Percentiles rank a stretch among this genome's conserved stretches.
phyloP scores from a whole-genome alignment of 2,888 invertebrate genomes.

The Halocaridina rubra region DNA sequence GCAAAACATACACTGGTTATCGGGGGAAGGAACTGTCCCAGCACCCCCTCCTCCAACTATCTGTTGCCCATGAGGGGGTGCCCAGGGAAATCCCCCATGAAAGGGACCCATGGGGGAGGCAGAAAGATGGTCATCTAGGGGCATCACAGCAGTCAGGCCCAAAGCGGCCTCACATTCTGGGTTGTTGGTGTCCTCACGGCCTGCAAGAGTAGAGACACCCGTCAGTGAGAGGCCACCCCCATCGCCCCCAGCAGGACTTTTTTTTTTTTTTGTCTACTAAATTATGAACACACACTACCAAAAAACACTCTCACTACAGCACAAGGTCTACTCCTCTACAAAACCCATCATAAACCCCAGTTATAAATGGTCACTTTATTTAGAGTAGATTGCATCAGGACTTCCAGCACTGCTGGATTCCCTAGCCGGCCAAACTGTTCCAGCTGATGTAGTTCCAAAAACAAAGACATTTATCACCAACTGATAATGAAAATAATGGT shows the following conservation, averaged over 20 bases:
- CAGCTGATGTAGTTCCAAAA: no score
- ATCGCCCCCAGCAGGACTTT: neutral
- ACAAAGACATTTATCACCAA: no score
- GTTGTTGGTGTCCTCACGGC: constrained; percentile 55
- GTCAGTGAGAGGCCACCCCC: constrained; percentile 33
- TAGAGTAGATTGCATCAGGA: neutral
- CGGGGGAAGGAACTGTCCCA: constrained; percentile 42
- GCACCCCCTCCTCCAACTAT: constrained; percentile 27
- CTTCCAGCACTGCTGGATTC: constrained; percentile 4
- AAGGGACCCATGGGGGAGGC: constrained; percentile 44
- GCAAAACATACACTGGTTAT: constrained; percentile 62
- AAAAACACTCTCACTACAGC: constrained; percentile 43
- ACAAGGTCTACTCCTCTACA: constrained; percentile 27
- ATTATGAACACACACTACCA: constrained; percentile 24
- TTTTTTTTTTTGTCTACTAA: no score
- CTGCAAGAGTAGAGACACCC: constrained; percentile 57
- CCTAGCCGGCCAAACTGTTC: constrained; percentile 6
- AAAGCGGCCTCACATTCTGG: constrained; percentile 41
- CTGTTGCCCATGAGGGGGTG: constrained; percentile 28
- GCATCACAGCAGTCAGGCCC: constrained; percentile 36
- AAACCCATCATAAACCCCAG: no score
- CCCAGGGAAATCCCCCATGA: constrained; percentile 44
- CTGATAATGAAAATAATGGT: no score
- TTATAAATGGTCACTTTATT: no score
- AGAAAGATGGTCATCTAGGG: constrained; percentile 32